Evolutionary conservation across 2,113 vertebrate species (phyloP).

Genomic region (Mustelus asterias): DNA sequence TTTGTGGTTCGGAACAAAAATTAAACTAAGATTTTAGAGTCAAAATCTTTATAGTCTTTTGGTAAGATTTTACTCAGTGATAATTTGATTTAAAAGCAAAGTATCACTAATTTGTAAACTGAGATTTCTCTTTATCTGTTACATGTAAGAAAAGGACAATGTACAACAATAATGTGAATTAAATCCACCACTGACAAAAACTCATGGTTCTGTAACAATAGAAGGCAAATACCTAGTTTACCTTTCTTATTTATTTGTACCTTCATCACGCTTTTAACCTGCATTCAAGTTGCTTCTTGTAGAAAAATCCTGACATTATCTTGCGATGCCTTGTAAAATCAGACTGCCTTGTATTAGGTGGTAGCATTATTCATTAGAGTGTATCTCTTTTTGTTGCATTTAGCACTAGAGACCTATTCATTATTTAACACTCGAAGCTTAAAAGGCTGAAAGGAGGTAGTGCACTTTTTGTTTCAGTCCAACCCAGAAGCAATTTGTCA

Average conservation of each 20-base stretch:
- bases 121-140: background rate
- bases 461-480: conserved; percentile 36
- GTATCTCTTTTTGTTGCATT: conserved; percentile 37
- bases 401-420: conserved; percentile 36
- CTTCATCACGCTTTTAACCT: conserved; percentile 24
- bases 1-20: background rate
- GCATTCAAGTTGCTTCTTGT: background rate
- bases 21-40: background rate
- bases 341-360: background rate
- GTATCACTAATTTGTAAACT: background rate
- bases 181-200: background rate
- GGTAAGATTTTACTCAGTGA: background rate
- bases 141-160: background rate
- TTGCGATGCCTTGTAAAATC: background rate
- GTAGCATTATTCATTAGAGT: conserved; percentile 35
- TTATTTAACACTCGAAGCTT: conserved; percentile 37
- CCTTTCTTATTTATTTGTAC: background rate
- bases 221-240: background rate
- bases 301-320: conserved; percentile 8
- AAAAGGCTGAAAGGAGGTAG: conserved; percentile 36
- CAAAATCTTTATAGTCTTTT: background rate
- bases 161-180: background rate
- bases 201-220: background rate
- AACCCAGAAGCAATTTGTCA: conserved; percentile 37
- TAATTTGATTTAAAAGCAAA: background rate